phyloP scores from a whole-genome alignment of 2,888 invertebrate species.

The Himalopsyche anomala region DNA sequence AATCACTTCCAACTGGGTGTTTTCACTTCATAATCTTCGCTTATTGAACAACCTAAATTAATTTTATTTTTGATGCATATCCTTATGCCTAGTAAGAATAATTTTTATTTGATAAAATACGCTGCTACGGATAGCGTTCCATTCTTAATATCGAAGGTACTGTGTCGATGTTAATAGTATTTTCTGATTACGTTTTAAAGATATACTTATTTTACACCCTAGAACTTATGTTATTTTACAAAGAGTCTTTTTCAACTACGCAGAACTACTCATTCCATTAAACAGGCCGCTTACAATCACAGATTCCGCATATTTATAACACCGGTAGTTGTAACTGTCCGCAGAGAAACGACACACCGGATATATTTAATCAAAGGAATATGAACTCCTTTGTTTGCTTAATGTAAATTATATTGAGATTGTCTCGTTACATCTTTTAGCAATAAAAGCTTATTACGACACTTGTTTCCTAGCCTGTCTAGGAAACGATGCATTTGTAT shows the following conservation, averaged over 20 bases:
- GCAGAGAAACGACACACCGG: neutral
- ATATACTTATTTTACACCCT: neutral
- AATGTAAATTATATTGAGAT: conserved; percentile 41
- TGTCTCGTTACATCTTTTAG: conserved; percentile 52
- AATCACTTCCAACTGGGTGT: conserved; percentile 53
- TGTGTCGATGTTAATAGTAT: neutral
- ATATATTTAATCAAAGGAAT: conserved; percentile 28
- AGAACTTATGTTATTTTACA: neutral
- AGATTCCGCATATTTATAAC: conserved; percentile 2
- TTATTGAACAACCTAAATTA: neutral
- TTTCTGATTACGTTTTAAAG: conserved; percentile 26
- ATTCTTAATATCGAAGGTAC: neutral
- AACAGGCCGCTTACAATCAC: neutral
- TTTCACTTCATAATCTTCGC: neutral
- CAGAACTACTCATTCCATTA: conserved; percentile 1
- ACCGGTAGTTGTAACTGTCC: neutral
- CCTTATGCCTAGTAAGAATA: neutral
- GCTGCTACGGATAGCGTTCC: neutral
- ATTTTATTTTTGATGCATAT: neutral
- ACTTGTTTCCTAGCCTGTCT: conserved; percentile 50
- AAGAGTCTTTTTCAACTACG: neutral
- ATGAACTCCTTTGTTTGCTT: neutral
- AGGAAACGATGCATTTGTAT: conserved; percentile 55
- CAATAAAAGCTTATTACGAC: conserved; percentile 62
- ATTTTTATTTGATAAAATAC: conserved; percentile 5